A percentile compares a stretch with the other conserved stretches of the same genome.
phyloP scores from a whole-genome alignment of 2,797 vertebrate genomes.

The Aselliscus stoliczkanus region DNA sequence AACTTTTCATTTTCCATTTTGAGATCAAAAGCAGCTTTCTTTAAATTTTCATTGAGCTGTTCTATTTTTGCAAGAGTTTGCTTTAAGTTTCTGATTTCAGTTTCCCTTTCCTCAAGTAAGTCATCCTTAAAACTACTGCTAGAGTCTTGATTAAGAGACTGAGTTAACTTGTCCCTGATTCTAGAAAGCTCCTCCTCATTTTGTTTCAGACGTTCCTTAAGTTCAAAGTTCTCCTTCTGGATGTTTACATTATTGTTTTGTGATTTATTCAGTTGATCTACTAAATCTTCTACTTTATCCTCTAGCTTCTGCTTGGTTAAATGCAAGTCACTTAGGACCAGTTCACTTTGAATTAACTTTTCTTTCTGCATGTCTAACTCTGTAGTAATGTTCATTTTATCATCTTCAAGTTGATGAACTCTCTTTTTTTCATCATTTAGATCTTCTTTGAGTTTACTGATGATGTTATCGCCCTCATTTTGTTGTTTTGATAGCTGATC shows the following conservation, averaged over 20 bases:
- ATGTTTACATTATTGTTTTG: conserved; percentile 81
- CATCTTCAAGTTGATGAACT: conserved; percentile 74
- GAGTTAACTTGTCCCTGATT: conserved; percentile 77
- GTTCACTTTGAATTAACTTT: conserved; percentile 87
- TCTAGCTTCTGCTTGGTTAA: conserved; percentile 89
- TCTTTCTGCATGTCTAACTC: conserved; percentile 87
- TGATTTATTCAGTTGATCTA: conserved; percentile 84
- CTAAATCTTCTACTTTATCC: conserved; percentile 84
- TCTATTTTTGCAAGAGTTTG: conserved; percentile 84
- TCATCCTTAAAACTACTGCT: conserved; percentile 60
- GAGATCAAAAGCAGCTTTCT: conserved; percentile 87
- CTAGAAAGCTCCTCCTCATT: conserved; percentile 83
- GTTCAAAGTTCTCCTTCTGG: conserved; percentile 81
- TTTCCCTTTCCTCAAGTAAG: conserved; percentile 81
- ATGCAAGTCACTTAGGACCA: conserved; percentile 89
- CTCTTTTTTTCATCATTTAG: conserved; percentile 82
- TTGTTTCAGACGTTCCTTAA: conserved; percentile 84
- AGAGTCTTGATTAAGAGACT: conserved; percentile 64
- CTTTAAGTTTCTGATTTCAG: conserved; percentile 83
- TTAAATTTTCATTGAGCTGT: conserved; percentile 81
- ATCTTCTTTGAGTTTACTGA: conserved; percentile 82
- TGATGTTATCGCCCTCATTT: conserved; percentile 82
- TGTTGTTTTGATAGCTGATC: conserved; percentile 89
- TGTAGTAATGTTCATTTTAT: conserved; percentile 81
- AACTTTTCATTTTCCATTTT: conserved; percentile 89